Evolutionary conservation across 2,888 invertebrate species (phyloP).

Genomic region (Caenorhabditis becei): DNA sequence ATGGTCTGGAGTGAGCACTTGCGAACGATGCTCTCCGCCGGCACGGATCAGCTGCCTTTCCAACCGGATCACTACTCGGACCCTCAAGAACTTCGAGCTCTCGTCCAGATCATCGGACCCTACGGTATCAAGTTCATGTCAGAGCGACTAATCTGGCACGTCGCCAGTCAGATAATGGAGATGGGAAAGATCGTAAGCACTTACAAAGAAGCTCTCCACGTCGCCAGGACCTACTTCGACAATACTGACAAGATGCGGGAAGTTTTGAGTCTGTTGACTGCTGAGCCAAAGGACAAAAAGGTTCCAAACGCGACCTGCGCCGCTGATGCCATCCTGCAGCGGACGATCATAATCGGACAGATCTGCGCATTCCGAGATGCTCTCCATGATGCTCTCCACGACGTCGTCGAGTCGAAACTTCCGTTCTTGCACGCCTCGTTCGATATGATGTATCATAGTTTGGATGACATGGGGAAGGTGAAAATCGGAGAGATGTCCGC

Average conservation of each 20-base stretch:
- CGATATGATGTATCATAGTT: constrained; percentile 82
- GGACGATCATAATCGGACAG: constrained; percentile 98
- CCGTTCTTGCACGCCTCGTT: constrained; percentile 97
- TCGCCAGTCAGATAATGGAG: constrained; percentile 97
- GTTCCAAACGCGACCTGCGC: constrained; percentile 62
- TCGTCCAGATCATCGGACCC: constrained; percentile 97
- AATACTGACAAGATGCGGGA: constrained; percentile 99
- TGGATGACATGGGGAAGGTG: constrained; percentile 69
- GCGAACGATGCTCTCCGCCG: constrained; percentile 89
- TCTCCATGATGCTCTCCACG: constrained; percentile 93
- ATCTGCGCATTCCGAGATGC: constrained; percentile 95
- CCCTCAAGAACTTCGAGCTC: constrained; percentile 89
- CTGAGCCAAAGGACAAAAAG: constrained; percentile 69
- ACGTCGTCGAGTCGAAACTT: constrained; percentile 88
- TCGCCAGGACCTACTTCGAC: constrained; percentile 95
- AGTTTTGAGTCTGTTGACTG: constrained; percentile 85
- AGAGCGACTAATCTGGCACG: constrained; percentile 98
- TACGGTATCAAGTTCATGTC: constrained; percentile 98
- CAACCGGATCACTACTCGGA: constrained; percentile 92
- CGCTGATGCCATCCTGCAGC: constrained; percentile 87
- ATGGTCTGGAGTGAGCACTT: constrained; percentile 98
- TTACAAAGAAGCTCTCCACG: constrained; percentile 93
- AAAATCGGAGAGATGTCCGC: constrained; percentile 90
- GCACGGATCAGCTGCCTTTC: constrained; percentile 85
- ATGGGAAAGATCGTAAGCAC: constrained; percentile 89